Conservation (phyloP, 2,113 vertebrate species). For the Tor tambroides region DNA sequence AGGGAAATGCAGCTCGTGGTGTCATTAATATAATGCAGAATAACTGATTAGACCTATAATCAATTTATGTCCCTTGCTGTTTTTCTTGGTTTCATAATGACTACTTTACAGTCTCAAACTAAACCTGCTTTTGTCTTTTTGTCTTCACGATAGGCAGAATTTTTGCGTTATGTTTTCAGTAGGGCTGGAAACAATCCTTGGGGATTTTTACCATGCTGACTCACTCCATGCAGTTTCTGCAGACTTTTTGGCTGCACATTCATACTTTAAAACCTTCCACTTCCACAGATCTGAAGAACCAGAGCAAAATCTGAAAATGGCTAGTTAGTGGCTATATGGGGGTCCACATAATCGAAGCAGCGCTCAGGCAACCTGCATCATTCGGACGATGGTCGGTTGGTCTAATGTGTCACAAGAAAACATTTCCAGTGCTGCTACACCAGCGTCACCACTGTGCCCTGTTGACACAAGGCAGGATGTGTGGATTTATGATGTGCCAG, state of each 20-base stretch:
- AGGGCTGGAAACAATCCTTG: not conserved
- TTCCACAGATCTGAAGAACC: not conserved
- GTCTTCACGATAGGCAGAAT: not conserved
- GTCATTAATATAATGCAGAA: not conserved
- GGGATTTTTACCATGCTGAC: not conserved
- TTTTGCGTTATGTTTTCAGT: not conserved
- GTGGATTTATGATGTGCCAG: conserved; percentile 9
- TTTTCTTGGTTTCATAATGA: not conserved
- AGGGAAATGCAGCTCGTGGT: not conserved
- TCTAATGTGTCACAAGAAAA: conserved; percentile 21
- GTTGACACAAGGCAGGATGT: conserved; percentile 11
- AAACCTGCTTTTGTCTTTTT: not conserved
- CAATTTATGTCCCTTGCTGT: no score
- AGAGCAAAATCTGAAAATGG: conserved; percentile 7
- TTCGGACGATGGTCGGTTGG: not conserved
- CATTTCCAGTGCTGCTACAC: not conserved
- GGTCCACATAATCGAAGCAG: not conserved
- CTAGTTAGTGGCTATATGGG: not conserved
- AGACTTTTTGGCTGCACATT: not conserved
- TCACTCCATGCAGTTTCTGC: not conserved
- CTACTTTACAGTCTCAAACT: not conserved
- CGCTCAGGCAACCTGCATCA: not conserved
- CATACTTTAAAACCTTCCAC: conserved; percentile 5
- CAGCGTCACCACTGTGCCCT: conserved; percentile 3
- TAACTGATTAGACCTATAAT: no score